These are phyloP conservation scores for Ciconia stormi DNA, from an alignment of 2,113 vertebrate genomes.

Conservation along the genomic window DNA sequence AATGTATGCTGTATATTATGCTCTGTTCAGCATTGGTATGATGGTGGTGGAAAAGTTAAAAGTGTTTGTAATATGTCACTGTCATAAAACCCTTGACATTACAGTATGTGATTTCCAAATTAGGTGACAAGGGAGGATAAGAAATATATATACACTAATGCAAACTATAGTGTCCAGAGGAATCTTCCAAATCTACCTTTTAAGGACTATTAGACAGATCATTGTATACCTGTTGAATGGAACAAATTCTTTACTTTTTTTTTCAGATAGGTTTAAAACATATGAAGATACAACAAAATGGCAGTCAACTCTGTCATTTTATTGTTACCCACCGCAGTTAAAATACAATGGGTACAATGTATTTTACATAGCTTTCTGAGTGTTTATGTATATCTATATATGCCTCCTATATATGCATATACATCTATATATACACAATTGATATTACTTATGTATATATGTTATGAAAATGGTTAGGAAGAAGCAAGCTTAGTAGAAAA, in stretches of 20 bases:
- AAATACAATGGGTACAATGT: constrained; percentile 76
- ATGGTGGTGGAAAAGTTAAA: neutral
- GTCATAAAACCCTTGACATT: neutral
- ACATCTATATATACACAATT: constrained; percentile 73
- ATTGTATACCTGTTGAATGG: constrained; percentile 52
- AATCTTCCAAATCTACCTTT: neutral
- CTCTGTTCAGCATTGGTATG: neutral
- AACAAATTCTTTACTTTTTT: constrained; percentile 73
- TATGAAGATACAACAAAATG: constrained; percentile 78
- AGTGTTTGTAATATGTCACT: neutral
- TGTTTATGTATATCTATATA: constrained; percentile 76
- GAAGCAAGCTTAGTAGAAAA: constrained; percentile 53
- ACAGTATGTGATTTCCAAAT: neutral
- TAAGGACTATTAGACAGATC: neutral
- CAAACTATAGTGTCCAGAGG: neutral
- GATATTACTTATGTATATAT: constrained; percentile 60
- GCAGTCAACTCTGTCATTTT: constrained; percentile 72
- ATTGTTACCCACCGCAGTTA: constrained; percentile 73
- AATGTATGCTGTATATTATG: neutral
- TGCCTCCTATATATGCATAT: constrained; percentile 64
- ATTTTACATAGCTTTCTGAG: constrained; percentile 75
- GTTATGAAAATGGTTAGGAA: constrained; percentile 52
- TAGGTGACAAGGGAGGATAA: neutral
- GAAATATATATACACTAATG: neutral
- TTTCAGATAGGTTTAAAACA: constrained; percentile 78